Evolutionary conservation across 1,140 invertebrate species (phyloP), one percentile per base, ranked within the genome.

Genomic region (Drosophila tristis): DNA sequence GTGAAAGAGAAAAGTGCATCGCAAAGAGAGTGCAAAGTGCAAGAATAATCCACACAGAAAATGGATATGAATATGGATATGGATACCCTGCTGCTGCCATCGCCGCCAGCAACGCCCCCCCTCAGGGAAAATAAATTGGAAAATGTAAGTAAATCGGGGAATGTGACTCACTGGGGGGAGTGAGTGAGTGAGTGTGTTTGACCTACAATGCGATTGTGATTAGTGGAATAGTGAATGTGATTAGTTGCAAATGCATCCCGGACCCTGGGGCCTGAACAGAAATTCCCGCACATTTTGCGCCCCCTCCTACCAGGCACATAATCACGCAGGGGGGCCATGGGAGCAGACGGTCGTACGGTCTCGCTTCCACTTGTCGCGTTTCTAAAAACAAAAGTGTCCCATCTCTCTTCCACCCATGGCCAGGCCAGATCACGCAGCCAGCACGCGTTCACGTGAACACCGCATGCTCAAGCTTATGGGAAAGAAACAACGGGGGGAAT

Each of bases 91-190:
- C 74, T 91, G 55, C 91, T 93, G 61, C 92, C 94, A 53, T 94
- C 94, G 58, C 94, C 94, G 58, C 94, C 94, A 50, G 93, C 93
- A 65, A 94, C 94, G 65, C 94, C 94, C 61, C 93, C 93, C 59
- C 76, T 94, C 16, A 93, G 89, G 61, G 90, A 92, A 65, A 78
- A 91, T 42, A 87, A 93, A 87, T 91, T 93, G 68, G 94, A 94
- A 93, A 94, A 94, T 93, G 81, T 89, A 91, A 91, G 51, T 59
- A 39, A 39, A 39, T 39, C 35, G 35, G 11, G 11, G 4, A 43
- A 51, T 56, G 48, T 75, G 67, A 75, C 60, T 75, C 61, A 75
- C 11, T 20, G 20, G 35, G 11, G 59, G 31, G 43, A 35, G 42
- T 25, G 23, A 20, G 16, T 16, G 23, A 23, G 23, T 31, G 6